Evolutionary conservation across 2,888 invertebrate genomes (phyloP), one percentile per base, ranked within the genome.

Genomic region (Ornithoptera alexandrae): DNA sequence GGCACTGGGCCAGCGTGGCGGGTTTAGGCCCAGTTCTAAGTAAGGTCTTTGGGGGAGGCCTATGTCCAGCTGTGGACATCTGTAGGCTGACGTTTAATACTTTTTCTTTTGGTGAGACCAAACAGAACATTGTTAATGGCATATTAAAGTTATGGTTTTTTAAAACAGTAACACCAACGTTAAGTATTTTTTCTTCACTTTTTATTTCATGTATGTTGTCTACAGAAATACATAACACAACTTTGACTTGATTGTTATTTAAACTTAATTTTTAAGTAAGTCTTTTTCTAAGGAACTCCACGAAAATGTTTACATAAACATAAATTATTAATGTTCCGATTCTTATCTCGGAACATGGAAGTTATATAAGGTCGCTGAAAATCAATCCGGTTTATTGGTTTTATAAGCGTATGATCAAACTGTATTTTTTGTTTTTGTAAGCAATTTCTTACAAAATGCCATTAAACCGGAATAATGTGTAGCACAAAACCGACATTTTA

Each of bases 251-350:
- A 15, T 50, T 50, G 50, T 17, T 50, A 50, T 50, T 50, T 17
- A 17, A 17, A 50, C 4, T 50, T 50, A 15, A 17, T 50, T 50
- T 50, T 50, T 50, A 22, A 22, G 20, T 20, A n/a, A 53, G 17
- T 61, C 59, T 56, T 50, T 50, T 15, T 15, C 57, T 20, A 18
- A n/a, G 57, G 57, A 57, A 57, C 57, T 20, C 57, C n/a, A 39
- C 18, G 18, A 60, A 60, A 60, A 36, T 20, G 10, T n/a, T 20
- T 57, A 57, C n/a, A 8, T 4, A 3, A 62, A 53, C 20, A 62
- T 67, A 62, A 67, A 67, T 67, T 39, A 67, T 57, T 57, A 20
- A 67, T 67, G 20, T 39, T 42, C 20, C n/a, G 62, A 62, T 62
- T 62, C 62, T 67, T 67, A 67, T 67, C 61, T 62, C 62, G 22